Conservation (phyloP, 2,113 vertebrate species). For the Carollia perspicillata region DNA sequence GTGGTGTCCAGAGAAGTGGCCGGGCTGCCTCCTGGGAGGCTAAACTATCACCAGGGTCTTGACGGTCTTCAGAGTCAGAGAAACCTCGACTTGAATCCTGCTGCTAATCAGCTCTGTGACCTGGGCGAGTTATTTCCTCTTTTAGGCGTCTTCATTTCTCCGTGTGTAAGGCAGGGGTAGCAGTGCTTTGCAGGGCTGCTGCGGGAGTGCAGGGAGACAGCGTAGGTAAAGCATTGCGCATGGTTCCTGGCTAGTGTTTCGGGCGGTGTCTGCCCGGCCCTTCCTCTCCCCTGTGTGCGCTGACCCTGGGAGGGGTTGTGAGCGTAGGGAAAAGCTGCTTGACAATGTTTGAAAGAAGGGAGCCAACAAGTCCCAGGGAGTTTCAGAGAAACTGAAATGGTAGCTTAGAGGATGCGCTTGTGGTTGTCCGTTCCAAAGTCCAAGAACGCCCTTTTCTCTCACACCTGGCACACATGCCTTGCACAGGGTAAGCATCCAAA, state of each 20-base stretch:
- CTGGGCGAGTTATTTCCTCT: background rate
- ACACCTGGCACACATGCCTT: background rate
- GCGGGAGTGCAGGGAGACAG: background rate
- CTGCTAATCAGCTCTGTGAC: background rate
- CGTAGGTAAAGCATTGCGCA: background rate
- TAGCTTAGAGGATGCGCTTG: background rate
- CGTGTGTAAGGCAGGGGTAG: background rate
- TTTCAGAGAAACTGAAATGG: background rate
- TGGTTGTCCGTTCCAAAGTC: background rate
- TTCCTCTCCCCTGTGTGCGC: background rate
- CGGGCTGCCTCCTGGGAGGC: background rate
- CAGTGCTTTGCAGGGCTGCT: background rate
- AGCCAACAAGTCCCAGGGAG: background rate
- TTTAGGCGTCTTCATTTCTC: background rate
- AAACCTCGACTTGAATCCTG: background rate
- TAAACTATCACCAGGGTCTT: background rate
- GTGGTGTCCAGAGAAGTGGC: background rate
- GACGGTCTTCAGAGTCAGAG: background rate
- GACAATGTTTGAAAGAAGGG: background rate
- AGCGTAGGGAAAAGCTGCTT: background rate
- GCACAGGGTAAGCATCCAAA: background rate
- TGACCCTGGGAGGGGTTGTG: background rate
- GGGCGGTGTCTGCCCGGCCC: background rate
- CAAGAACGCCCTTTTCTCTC: background rate
- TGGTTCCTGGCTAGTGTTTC: background rate